A percentile compares a stretch with the other conserved stretches of the same genome.
Evolutionary conservation across 2,797 vertebrate species (phyloP).

Genomic region (Bradypodion pumilum): DNA sequence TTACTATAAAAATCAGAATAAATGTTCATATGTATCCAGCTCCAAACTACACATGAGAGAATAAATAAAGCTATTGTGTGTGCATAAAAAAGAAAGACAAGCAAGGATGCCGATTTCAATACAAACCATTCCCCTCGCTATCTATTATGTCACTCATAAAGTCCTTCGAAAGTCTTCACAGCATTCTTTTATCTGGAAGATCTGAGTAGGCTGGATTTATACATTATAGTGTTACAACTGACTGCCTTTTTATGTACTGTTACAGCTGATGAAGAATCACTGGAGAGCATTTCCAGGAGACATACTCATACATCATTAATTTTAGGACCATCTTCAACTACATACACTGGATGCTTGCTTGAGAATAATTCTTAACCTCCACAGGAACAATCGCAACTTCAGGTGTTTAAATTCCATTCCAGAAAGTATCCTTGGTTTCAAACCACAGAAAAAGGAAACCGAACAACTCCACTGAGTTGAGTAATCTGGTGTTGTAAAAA

Average conservation of each 20-base stretch:
- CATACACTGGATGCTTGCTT: slow-evolving; percentile 32
- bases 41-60: not conserved
- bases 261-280: slow-evolving; percentile 50
- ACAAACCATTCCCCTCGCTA: slow-evolving; percentile 13
- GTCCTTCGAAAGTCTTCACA: slow-evolving; percentile 28
- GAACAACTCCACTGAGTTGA: slow-evolving; percentile 31
- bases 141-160: slow-evolving; percentile 37
- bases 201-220: slow-evolving; percentile 60
- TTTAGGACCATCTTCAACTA: slow-evolving; percentile 63
- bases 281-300: slow-evolving; percentile 60
- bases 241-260: slow-evolving; percentile 60
- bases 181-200: slow-evolving; percentile 37
- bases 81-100: slow-evolving; percentile 8
- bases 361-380: slow-evolving; percentile 49
- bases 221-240: slow-evolving; percentile 58
- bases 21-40: not conserved
- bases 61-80: slow-evolving; percentile 12
- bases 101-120: slow-evolving; percentile 24
- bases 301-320: slow-evolving; percentile 51
- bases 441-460: not conserved
- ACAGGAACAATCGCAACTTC: slow-evolving; percentile 31
- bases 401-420: slow-evolving; percentile 7
- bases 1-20: not conserved
- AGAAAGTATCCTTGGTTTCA: slow-evolving; percentile 22
- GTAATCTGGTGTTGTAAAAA: not conserved